These are phyloP conservation scores for Aphidius colemani DNA, from an alignment of 2,888 invertebrate species.

Conservation along the genomic window DNA sequence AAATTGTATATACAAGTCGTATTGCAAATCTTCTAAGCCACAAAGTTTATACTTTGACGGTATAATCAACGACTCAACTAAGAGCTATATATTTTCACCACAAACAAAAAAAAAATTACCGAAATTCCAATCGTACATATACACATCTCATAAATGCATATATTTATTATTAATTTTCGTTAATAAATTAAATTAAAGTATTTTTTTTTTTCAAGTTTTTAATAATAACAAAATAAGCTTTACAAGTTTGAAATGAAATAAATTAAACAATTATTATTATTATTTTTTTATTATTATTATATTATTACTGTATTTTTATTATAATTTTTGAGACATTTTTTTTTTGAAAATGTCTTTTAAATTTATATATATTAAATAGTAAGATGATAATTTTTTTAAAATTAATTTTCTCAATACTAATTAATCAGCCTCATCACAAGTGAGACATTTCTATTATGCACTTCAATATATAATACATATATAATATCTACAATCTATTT, in stretches of 20 bases:
- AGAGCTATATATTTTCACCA: no score
- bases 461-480: slow-evolving; percentile 36
- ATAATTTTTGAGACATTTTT: slow-evolving; percentile 43
- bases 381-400: slow-evolving; percentile 36
- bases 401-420: slow-evolving; percentile 3
- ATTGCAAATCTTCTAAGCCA: no score
- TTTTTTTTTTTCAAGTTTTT: no score
- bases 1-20: slow-evolving; percentile 2
- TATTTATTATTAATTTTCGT: no score
- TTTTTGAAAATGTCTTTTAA: slow-evolving; percentile 39
- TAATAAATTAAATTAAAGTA: no score
- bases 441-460: slow-evolving; percentile 36
- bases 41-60: no score
- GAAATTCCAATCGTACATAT: no score
- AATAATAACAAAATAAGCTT: no score
- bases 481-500: slow-evolving; percentile 10
- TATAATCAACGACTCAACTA: no score
- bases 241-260: neutral
- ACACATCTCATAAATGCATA: no score
- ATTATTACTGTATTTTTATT: slow-evolving; percentile 45
- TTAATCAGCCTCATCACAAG: slow-evolving; percentile 38
- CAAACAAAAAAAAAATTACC: no score
- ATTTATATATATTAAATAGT: slow-evolving; percentile 41
- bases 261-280: slow-evolving; percentile 3
- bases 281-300: neutral